phyloP scores from a whole-genome alignment of 2,113 vertebrate genomes.

The Ammodramus savannarum region DNA sequence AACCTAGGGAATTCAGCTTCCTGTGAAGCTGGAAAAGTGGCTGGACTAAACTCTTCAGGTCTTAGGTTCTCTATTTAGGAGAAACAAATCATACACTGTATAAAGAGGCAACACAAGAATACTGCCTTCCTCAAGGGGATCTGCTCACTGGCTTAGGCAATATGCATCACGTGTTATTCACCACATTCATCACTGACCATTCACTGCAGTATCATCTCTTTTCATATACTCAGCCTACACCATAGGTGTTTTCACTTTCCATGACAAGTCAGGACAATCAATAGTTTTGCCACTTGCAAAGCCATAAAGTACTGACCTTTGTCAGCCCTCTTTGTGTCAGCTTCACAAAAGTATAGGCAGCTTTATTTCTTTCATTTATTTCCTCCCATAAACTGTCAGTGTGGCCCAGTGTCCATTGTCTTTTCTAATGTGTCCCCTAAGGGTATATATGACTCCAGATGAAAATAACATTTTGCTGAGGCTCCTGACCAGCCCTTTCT shows the following conservation, averaged over 20 bases:
- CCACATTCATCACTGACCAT: neutral
- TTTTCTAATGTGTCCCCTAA: conserved; percentile 27
- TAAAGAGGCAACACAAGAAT: neutral
- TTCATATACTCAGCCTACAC: fast-evolving
- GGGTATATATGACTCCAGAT: conserved; percentile 4
- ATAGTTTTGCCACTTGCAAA: neutral
- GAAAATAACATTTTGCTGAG: conserved; percentile 22
- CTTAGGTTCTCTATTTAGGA: neutral
- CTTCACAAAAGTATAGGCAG: neutral
- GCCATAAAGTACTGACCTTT: neutral
- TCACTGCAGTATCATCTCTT: neutral
- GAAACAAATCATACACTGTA: neutral
- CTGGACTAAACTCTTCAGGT: neutral
- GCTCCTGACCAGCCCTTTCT: neutral
- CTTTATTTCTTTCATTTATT: conserved; percentile 26
- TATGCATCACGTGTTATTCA: neutral
- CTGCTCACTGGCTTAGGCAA: neutral
- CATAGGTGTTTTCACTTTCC: neutral
- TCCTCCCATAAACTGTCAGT: conserved; percentile 25
- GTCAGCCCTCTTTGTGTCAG: neutral
- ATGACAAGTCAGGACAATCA: neutral
- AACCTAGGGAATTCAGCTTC: neutral
- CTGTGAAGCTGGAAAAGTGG: neutral
- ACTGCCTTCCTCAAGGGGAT: neutral
- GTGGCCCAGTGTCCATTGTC: conserved; percentile 42